phyloP scores from a whole-genome alignment of 2,113 vertebrate species.

The Petaurus breviceps region DNA sequence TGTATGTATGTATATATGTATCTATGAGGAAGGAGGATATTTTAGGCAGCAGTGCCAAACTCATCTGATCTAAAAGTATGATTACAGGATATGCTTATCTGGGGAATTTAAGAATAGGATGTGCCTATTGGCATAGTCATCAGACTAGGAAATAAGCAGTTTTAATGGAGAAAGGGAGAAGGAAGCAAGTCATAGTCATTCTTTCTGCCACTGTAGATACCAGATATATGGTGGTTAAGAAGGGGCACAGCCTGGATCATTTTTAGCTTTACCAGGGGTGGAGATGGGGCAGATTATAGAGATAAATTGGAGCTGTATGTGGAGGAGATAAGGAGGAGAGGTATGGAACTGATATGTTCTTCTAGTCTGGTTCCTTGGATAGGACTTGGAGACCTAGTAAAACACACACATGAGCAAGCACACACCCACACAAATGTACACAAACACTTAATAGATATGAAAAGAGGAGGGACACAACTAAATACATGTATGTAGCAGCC shows the following conservation, averaged over 20 bases:
- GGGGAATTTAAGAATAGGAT: not conserved
- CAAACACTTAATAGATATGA: not conserved
- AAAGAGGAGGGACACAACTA: not conserved
- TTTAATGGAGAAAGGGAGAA: not conserved
- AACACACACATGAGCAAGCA: not conserved
- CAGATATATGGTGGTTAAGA: not conserved
- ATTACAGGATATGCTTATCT: not conserved
- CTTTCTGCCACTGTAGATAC: not conserved
- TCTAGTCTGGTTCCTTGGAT: not conserved
- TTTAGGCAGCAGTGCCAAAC: not conserved
- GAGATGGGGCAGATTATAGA: not conserved
- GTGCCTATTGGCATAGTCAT: too few species aligned
- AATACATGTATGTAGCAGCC: too few species aligned
- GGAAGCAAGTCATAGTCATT: not conserved
- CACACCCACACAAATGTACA: not conserved
- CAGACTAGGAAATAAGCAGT: not conserved
- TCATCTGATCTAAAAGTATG: not conserved
- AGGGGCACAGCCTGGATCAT: not conserved
- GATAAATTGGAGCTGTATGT: not conserved
- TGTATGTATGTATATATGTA: not conserved
- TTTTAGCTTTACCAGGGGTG: not conserved
- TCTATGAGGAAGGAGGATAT: not conserved
- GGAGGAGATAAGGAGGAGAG: not conserved
- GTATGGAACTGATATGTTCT: not conserved
- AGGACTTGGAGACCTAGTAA: not conserved